Evolutionary conservation across 2,797 vertebrate species (phyloP).

Genomic region (Mormyrops boulengeri): DNA sequence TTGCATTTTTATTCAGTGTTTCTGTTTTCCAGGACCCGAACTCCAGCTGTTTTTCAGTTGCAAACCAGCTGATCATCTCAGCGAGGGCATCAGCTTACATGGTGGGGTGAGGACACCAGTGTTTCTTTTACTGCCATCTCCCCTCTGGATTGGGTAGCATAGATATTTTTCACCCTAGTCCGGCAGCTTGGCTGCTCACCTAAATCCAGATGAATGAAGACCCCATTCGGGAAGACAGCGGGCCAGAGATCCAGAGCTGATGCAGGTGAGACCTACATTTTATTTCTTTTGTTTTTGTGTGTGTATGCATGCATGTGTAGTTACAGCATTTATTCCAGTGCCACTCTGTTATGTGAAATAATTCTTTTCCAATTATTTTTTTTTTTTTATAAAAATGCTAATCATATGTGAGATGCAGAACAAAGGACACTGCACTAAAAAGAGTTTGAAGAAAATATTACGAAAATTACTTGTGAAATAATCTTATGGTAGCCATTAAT

Average conservation of each 20-base stretch:
- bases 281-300: neutral
- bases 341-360: neutral
- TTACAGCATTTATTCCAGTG: neutral
- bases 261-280: conserved; percentile 62
- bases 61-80: neutral
- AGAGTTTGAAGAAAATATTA: neutral
- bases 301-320: neutral
- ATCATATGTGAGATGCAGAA: neutral
- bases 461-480: neutral
- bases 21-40: neutral
- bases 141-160: conserved; percentile 42
- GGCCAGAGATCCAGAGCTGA: conserved; percentile 80
- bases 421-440: neutral
- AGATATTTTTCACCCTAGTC: conserved; percentile 75
- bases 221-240: conserved; percentile 81
- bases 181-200: conserved; percentile 84
- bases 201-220: conserved; percentile 98
- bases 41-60: neutral
- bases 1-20: neutral
- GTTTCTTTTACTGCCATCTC: conserved; percentile 36
- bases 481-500: neutral
- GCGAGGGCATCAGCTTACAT: conserved; percentile 35
- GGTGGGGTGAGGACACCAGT: conserved; percentile 45
- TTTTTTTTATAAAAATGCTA: neutral
- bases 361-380: neutral